phyloP scores from a whole-genome alignment of 2,888 invertebrate genomes.

The Nomada hirtipes region DNA sequence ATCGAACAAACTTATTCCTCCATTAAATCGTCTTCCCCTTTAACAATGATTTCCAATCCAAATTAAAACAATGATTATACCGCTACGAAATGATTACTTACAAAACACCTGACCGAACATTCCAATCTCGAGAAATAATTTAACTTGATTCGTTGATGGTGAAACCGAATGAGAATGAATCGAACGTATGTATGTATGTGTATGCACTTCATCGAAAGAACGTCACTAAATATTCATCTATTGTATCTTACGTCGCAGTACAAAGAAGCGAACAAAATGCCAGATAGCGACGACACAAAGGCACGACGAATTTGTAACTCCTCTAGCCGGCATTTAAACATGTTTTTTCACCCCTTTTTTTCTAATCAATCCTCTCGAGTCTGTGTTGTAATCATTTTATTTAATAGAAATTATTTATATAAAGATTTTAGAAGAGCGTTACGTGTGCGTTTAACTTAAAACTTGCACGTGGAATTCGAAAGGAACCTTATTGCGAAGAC shows the following conservation, averaged over 20 bases:
- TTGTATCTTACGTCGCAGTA: slow-evolving; percentile 75
- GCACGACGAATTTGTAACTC: slow-evolving; percentile 68
- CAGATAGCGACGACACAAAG: slow-evolving; percentile 77
- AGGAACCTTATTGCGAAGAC: slow-evolving; percentile 6
- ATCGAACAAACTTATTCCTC: slow-evolving; percentile 11
- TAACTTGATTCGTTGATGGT: slow-evolving; percentile 41
- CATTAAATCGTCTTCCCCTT: not conserved
- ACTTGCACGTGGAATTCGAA: not conserved
- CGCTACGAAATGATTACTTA: slow-evolving; percentile 4
- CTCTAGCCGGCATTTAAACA: slow-evolving; percentile 55
- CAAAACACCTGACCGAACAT: not conserved
- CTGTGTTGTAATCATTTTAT: not conserved
- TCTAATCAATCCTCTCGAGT: slow-evolving; percentile 31
- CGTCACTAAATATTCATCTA: slow-evolving; percentile 73
- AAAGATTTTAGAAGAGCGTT: not conserved
- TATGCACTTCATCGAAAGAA: slow-evolving; percentile 31
- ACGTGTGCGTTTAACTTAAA: slow-evolving; percentile 23
- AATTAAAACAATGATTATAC: slow-evolving; percentile 14
- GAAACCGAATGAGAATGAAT: slow-evolving; percentile 35
- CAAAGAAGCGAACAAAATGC: slow-evolving; percentile 72
- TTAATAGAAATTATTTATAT: not conserved
- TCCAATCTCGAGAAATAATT: slow-evolving; percentile 6
- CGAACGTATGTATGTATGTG: not conserved
- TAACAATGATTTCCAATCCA: not conserved
- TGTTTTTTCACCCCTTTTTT: not conserved